Conservation (phyloP, 2,113 vertebrate species). For the Theropithecus gelada region DNA sequence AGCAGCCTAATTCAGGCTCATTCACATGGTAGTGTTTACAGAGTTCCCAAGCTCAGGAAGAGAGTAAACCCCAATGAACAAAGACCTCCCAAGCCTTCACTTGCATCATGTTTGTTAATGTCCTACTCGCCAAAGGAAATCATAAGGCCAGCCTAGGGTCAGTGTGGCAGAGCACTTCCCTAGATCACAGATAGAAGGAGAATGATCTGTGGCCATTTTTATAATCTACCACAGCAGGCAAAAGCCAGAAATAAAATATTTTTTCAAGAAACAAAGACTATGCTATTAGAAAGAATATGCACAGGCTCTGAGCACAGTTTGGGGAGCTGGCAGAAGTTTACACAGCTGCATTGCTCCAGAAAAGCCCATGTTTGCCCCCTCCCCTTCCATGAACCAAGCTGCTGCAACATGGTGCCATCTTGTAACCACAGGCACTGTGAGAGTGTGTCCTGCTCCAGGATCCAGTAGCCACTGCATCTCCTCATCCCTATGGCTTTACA, state of each 20-base stretch:
- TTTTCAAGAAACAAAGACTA: conserved; percentile 27
- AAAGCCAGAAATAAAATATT: neutral
- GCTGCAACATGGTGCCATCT: neutral
- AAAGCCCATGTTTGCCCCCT: neutral
- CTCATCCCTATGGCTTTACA: neutral
- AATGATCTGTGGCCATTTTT: neutral
- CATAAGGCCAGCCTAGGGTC: neutral
- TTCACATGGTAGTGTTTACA: neutral
- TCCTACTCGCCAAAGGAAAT: neutral
- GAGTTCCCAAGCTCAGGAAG: neutral
- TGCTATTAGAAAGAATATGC: neutral
- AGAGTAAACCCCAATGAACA: neutral
- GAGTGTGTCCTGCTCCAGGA: neutral
- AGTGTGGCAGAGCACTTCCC: neutral
- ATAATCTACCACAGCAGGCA: neutral
- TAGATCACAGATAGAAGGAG: neutral
- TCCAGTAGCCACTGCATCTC: neutral
- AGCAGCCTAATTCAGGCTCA: neutral
- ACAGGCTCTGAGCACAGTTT: neutral
- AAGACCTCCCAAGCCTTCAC: neutral
- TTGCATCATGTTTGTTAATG: neutral
- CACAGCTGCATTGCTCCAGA: neutral
- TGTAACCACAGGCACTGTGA: neutral
- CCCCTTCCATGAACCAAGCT: neutral
- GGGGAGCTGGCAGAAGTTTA: neutral